Base-by-base conservation (phyloP, 2,888 invertebrate genomes). In the Cataglyphis altisquamis region DNA sequence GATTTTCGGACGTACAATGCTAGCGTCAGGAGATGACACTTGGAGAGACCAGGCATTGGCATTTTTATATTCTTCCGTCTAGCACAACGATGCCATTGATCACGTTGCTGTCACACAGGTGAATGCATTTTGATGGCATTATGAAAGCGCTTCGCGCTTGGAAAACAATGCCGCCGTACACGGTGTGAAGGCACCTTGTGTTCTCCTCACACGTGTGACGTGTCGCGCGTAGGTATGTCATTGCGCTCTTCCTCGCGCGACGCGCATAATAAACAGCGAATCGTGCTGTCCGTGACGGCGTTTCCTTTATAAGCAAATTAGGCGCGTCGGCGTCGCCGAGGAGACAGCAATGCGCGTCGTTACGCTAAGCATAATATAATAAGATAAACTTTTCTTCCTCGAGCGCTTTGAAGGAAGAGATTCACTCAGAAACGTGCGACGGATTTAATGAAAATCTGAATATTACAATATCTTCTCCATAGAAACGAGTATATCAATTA, bases 271-370 rank as follows among this genome's bases (percentile, higher is more conserved):
- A 86, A 88, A 15, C 57, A 84, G 75, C 72, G 83, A 84, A 84
- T 88, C 83, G 84, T 81, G 25, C 66, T 74, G 60, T 72, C 78
- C 82, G 75, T 70, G 80, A 77, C 75, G 83, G 62, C n/a, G 52
- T 84, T 82, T 83, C 82, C 86, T 88, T 88, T 88, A 87, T 88
- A 88, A 88, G 88, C 84, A 88, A 88, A 88, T 88, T 88, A 88
- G 88, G 63, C 73, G 80, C 77, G 82, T 78, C 82, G 62, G 70
- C 83, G 80, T 41, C 39, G 73, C n/a, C 74, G 55, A 55, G 52
- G 55, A 36, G 21, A 48, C 25, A 5, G 63, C 25, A 6, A 12
- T 12, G 36, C 39, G 57, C 41, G 29, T 41, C 67, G 32, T 60
- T 67, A 57, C 29, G 32, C 36, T 41, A 41, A 41, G 15, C 57